phyloP scores from a whole-genome alignment of 1,140 invertebrate genomes.

The Oppia nitens region DNA sequence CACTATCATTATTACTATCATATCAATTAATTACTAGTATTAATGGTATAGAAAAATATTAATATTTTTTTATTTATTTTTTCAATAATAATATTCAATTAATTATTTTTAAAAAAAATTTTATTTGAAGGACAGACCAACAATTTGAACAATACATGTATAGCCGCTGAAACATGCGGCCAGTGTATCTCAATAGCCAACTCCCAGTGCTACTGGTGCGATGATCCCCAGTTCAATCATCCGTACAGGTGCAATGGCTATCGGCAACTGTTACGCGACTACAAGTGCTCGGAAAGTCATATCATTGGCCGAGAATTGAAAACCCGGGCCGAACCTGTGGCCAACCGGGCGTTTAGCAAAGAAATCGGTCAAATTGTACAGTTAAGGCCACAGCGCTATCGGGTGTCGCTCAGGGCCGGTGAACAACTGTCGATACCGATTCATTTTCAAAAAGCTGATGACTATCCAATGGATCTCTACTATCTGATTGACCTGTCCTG shows the following conservation, averaged over 20 bases:
- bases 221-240: background rate
- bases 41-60: too few relatives aligned
- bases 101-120: too few relatives aligned
- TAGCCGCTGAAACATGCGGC: background rate
- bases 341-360: background rate
- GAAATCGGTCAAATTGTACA: background rate
- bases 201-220: background rate
- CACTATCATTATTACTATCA: too few relatives aligned
- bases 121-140: too few relatives aligned
- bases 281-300: background rate
- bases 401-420: background rate
- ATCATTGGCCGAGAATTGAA: background rate
- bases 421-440: constrained; percentile 22
- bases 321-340: background rate
- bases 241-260: background rate
- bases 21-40: too few relatives aligned
- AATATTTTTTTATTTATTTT: too few relatives aligned
- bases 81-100: too few relatives aligned
- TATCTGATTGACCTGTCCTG: constrained; percentile 66
- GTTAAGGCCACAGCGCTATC: constrained; percentile 7
- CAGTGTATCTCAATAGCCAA: background rate
- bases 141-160: too few relatives aligned
- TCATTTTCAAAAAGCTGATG: constrained; percentile 40
- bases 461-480: constrained; percentile 75
- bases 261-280: background rate